Evolutionary conservation across 2,888 invertebrate species (phyloP).

Genomic region (Xylota sylvarum): DNA sequence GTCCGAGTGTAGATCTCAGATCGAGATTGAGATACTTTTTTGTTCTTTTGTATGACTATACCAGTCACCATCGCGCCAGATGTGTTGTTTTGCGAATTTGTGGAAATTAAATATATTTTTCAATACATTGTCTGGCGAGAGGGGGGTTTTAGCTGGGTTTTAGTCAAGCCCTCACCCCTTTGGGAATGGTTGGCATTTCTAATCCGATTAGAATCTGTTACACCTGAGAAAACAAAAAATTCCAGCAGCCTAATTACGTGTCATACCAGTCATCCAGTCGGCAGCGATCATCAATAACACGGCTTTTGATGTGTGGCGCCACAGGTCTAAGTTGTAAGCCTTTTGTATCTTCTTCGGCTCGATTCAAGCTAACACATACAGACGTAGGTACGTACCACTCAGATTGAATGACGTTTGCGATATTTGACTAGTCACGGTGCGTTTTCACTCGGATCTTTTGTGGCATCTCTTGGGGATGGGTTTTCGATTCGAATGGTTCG

Average conservation of each 20-base stretch:
- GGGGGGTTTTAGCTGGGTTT: neutral
- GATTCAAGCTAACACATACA: neutral
- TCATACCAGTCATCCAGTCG: slow-evolving; percentile 71
- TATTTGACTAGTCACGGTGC: slow-evolving; percentile 76
- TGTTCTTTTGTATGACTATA: slow-evolving; percentile 35
- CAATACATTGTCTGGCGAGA: neutral
- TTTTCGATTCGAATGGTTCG: slow-evolving; percentile 46
- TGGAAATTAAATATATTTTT: slow-evolving; percentile 39
- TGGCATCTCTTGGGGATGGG: slow-evolving; percentile 20
- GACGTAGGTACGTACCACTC: slow-evolving; percentile 20
- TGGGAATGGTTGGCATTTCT: slow-evolving; percentile 69
- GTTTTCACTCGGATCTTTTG: slow-evolving; percentile 61
- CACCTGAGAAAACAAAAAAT: slow-evolving; percentile 76
- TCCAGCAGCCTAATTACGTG: slow-evolving; percentile 77
- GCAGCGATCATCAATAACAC: slow-evolving; percentile 72
- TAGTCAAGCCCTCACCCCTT: neutral
- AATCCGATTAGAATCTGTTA: slow-evolving; percentile 77
- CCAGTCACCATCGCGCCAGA: too few species aligned
- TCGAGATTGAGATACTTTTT: slow-evolving; percentile 43
- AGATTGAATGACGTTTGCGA: slow-evolving; percentile 72
- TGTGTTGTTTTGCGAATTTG: slow-evolving; percentile 36
- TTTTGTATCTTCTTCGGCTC: slow-evolving; percentile 33
- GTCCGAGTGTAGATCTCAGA: slow-evolving; percentile 40
- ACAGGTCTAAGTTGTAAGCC: slow-evolving; percentile 56
- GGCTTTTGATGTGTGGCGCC: slow-evolving; percentile 77